Evolutionary conservation across 1,140 invertebrate species (phyloP).

Genomic region (Drosophila orena): DNA sequence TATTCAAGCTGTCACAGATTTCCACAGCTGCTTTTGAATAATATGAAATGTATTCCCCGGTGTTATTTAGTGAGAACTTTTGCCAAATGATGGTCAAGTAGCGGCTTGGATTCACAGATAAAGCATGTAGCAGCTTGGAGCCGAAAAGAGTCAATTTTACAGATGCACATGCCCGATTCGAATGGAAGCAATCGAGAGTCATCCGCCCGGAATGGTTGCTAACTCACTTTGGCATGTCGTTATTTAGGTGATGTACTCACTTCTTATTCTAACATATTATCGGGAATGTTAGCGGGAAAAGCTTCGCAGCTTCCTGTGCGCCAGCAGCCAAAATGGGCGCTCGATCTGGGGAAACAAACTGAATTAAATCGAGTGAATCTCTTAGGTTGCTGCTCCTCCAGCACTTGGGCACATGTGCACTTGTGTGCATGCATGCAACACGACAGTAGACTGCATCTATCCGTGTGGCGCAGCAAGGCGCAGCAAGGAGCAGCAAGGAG

Average conservation of each 20-base stretch:
- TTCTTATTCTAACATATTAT: background rate
- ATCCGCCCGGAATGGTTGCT: too few species aligned
- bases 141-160: too few species aligned
- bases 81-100: too few species aligned
- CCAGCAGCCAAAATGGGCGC: background rate
- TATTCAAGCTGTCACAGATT: slow-evolving; percentile 2
- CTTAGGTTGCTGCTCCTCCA: background rate
- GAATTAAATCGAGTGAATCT: slow-evolving; percentile 10
- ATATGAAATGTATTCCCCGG: background rate
- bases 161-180: too few species aligned
- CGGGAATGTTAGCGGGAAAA: background rate
- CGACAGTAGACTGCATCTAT: background rate
- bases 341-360: slow-evolving; percentile 1
- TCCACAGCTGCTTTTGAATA: background rate
- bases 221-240: background rate
- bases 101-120: too few species aligned
- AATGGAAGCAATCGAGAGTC: too few species aligned
- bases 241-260: background rate
- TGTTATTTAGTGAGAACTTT: background rate
- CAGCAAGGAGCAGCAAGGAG: too few species aligned
- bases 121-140: too few species aligned
- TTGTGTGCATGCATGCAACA: background rate
- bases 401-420: background rate
- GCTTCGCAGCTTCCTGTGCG: background rate
- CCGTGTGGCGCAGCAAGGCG: slow-evolving; percentile 6